Base-by-base conservation (phyloP, 2,797 vertebrate species). In the Phaenicophaeus curvirostris region DNA sequence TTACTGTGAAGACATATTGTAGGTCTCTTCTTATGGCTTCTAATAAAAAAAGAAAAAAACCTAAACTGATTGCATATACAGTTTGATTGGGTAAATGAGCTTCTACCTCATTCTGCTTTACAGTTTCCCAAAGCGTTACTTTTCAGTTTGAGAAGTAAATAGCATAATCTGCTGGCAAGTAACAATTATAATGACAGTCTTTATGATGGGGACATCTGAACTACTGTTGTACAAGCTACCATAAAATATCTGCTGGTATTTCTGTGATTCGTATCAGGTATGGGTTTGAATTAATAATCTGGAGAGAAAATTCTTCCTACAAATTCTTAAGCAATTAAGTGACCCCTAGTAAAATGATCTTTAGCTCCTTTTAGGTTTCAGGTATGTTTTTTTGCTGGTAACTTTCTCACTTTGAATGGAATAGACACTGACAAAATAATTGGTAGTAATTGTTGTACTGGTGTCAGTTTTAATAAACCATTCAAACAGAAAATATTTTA, bases 381-480 rank as follows among this genome's bases (percentile, higher is more conserved):
- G 67, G 33, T 80, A 37, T 75, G 87, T 53, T 91, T 92, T 92
- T 92, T 77, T 85, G 28, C 76, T 87, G 23, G 67, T 88, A 69
- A 87, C 44, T 96, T 96, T 93, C 75, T 96, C 57, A 80, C 72
- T 95, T 94, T 95, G 93, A 97, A 85, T 87, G 81, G 86, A 96
- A 96, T 87, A 82, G 94, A 95, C 79, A 87, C 28, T 97, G 95
- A 97, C 94, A 97, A 95, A 97, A 97, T 98, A 98, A 98, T 98
- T 97, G 93, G 87, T 96, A 85, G 94, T 98, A 97, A 98, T 98
- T 97, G 83, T 94, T 94, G 79, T 94, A 82, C 81, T 10, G 8
- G 72, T 94, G 93, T 97, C 97, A 94, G 73, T 95, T 96, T 97
- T 97, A 97, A 97, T 97, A 97, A 97, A 93, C 85, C 33, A 61